Base-by-base conservation (phyloP, 2,797 vertebrate genomes). In the Selene dorsalis region DNA sequence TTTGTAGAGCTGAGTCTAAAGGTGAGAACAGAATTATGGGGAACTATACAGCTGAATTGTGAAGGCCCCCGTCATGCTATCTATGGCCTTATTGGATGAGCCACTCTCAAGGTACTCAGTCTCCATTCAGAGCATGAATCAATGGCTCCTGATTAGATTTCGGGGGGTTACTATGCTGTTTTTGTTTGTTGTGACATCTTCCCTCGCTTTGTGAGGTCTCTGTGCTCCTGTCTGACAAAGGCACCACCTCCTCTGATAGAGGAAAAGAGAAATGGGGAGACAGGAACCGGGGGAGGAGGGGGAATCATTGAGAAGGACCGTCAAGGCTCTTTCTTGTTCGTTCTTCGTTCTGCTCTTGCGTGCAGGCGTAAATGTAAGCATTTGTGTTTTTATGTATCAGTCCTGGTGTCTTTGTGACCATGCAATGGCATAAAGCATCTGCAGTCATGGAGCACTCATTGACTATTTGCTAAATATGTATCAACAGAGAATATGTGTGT, bases 141-240 rank as follows among this genome's bases (percentile, higher is more conserved):
- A 93, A 93, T 93, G 91, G 85, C 82, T 88, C 87, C 90, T 93
- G 93, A 93, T 94, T 93, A 92, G 92, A 92, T 94, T 93, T 93
- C 62, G 78, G 87, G 88, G 89, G 91, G 90, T 90, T 93, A 91
- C 91, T 90, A 88, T 90, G 87, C 87, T 92, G 90, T 92, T 93
- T 94, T 93, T 93, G 93, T 93, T 94, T 94, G 93, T 93, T 93
- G 91, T 93, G 92, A 94, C 92, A 94, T 93, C 90, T 89, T 90
- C 79, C 83, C 90, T 89, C 64, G 85, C 91, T 93, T 92, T 91
- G 89, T 93, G 91, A 91, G 87, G 88, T 92, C 90, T 92, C 83
- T 30, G 62, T 83, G 89, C 92, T 91, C 91, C 88, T 82, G 82
- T 79, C 85, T 87, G 86, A 94, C 91, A 93, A 94, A 93, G 85